Conservation (phyloP, 2,113 vertebrate genomes). For the Aptenodytes forsteri region DNA sequence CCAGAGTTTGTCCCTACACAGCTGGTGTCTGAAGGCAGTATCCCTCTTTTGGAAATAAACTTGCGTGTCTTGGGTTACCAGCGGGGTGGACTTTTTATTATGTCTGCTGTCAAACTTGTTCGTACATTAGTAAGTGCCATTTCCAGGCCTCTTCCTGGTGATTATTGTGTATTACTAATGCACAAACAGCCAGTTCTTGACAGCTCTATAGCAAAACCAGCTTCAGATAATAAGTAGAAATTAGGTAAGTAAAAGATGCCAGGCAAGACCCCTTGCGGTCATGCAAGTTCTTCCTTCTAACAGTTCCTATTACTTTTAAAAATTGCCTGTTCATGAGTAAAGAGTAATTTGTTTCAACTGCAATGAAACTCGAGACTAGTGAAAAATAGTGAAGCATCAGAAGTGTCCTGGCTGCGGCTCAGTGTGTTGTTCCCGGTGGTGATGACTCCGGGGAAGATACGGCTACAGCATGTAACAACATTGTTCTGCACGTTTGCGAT, state of each 20-base stretch:
- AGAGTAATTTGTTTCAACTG: not conserved
- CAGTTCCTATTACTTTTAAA: not conserved
- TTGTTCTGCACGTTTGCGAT: fast-evolving
- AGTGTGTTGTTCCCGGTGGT: fast-evolving
- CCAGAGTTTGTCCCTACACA: not conserved
- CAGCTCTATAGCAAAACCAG: not conserved
- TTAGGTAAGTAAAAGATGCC: not conserved
- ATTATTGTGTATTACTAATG: not conserved
- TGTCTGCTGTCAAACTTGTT: not conserved
- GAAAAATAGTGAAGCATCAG: not conserved
- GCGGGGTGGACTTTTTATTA: fast-evolving
- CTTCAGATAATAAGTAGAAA: not conserved
- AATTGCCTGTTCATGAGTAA: not conserved
- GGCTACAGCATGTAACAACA: fast-evolving
- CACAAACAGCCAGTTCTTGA: not conserved
- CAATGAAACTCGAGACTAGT: not conserved
- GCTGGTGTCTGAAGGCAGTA: not conserved
- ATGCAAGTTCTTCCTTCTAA: not conserved
- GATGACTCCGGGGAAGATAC: not conserved
- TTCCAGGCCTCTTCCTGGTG: not conserved
- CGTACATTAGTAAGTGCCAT: fast-evolving
- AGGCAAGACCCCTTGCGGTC: not conserved
- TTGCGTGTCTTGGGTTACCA: not conserved
- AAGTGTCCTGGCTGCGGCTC: not conserved
- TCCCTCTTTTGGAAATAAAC: not conserved